Conservation (phyloP, 2,797 vertebrate species). For the Poecilia wingei region DNA sequence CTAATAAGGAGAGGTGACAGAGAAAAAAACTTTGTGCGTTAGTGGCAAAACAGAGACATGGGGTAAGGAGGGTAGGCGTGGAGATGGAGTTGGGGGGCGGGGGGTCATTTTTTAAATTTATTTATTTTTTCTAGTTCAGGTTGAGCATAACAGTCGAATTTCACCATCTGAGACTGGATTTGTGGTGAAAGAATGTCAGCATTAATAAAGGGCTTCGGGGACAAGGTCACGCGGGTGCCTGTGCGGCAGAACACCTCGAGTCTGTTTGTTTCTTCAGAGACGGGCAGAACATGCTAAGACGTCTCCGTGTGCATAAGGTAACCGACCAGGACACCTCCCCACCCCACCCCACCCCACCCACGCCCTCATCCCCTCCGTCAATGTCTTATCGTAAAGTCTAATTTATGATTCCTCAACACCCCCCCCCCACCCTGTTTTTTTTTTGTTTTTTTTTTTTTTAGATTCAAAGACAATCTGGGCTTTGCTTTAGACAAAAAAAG, state of each 20-base stretch:
- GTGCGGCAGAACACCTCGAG: slow-evolving; percentile 72
- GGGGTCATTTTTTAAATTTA: slow-evolving; percentile 72
- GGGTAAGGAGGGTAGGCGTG: slow-evolving; percentile 30
- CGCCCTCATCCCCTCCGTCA: slow-evolving; percentile 38
- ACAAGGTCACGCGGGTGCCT: slow-evolving; percentile 84
- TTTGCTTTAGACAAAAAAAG: slow-evolving; percentile 45
- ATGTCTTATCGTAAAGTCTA: slow-evolving; percentile 82
- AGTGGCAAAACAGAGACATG: slow-evolving; percentile 81
- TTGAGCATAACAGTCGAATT: slow-evolving; percentile 79
- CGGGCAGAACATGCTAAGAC: slow-evolving; percentile 86
- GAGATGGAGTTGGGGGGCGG: slow-evolving; percentile 47
- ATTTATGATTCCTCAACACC: slow-evolving; percentile 85
- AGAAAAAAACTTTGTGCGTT: slow-evolving; percentile 92
- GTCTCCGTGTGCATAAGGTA: slow-evolving; percentile 80
- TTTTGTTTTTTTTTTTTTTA: slow-evolving; percentile 19
- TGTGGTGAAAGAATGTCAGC: slow-evolving; percentile 98
- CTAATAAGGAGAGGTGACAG: slow-evolving; percentile 88
- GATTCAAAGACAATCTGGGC: slow-evolving; percentile 84
- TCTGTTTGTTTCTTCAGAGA: slow-evolving; percentile 85
- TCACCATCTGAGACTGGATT: slow-evolving; percentile 94
- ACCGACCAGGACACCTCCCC: slow-evolving; percentile 46
- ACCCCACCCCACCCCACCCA: too few species aligned
- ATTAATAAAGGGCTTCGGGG: slow-evolving; percentile 91
- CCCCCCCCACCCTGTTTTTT: not conserved
- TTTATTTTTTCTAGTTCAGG: slow-evolving; percentile 33